These are phyloP conservation scores for Drosophila jambulina DNA, from an alignment of 1,140 invertebrate genomes.

Conservation along the genomic window DNA sequence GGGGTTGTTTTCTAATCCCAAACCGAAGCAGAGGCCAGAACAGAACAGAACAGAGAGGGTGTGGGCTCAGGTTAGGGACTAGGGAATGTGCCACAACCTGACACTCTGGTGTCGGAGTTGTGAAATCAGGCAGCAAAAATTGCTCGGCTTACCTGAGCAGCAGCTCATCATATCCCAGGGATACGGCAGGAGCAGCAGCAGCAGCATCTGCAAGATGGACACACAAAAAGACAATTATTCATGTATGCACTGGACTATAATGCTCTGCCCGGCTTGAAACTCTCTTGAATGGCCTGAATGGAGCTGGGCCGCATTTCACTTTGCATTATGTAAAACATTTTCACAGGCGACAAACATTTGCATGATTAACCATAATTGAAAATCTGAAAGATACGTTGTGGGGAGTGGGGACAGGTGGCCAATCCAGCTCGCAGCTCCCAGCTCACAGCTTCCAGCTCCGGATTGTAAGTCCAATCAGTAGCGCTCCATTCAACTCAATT, in stretches of 20 bases:
- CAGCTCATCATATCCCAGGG: conserved; percentile 34
- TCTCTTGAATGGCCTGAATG: conserved; percentile 50
- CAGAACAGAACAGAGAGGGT: background rate
- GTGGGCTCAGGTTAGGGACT: background rate
- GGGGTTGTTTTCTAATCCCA: conserved; percentile 79
- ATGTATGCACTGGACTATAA: conserved; percentile 68
- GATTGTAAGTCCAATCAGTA: conserved; percentile 66
- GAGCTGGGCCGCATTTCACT: conserved; percentile 63
- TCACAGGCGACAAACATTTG: conserved; percentile 81
- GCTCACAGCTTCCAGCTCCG: conserved; percentile 2
- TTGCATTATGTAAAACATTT: conserved; percentile 83
- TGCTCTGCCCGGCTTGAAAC: conserved; percentile 32
- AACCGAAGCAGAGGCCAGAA: conserved; percentile 56
- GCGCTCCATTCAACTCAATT: conserved; percentile 74
- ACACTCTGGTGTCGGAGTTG: conserved; percentile 54
- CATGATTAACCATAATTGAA: conserved; percentile 83
- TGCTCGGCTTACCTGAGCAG: conserved; percentile 69
- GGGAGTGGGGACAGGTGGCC: conserved; percentile 16
- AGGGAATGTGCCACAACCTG: conserved; percentile 53
- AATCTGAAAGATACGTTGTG: conserved; percentile 57
- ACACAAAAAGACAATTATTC: conserved; percentile 77
- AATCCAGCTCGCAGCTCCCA: background rate
- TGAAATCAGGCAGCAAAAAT: conserved; percentile 82
- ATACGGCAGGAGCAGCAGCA: conserved; percentile 1
- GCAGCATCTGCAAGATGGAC: conserved; percentile 43